phyloP scores from a whole-genome alignment of 2,888 invertebrate genomes.

The Mesorhabditis belari region DNA sequence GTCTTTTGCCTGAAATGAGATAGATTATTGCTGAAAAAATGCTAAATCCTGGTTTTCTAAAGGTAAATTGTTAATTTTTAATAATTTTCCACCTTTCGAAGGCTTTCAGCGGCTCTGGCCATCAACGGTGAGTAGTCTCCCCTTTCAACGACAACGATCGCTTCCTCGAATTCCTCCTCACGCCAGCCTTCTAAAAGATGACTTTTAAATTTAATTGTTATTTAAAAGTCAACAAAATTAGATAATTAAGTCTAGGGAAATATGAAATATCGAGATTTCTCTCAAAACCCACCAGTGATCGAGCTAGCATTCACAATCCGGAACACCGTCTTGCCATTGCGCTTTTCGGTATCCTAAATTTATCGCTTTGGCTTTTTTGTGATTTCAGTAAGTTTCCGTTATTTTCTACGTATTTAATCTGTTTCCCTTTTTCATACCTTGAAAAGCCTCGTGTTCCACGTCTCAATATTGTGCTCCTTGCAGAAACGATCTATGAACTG shows the following conservation, averaged over 20 bases:
- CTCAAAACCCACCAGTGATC: conserved; percentile 7
- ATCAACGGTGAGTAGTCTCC: conserved; percentile 63
- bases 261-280: too few relatives aligned
- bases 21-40: not conserved
- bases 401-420: conserved; percentile 54
- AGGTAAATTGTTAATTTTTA: too few relatives aligned
- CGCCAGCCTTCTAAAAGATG: too few relatives aligned
- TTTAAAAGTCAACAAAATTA: not conserved
- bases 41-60: too few relatives aligned
- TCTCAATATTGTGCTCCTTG: conserved; percentile 57
- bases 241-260: not conserved
- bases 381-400: too few relatives aligned
- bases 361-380: too few relatives aligned
- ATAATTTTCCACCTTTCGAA: conserved; percentile 63
- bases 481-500: conserved; percentile 69
- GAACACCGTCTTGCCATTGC: conserved; percentile 58
- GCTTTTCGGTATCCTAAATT: conserved; percentile 67
- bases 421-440: conserved; percentile 64
- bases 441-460: conserved; percentile 70
- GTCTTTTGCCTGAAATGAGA: conserved; percentile 15
- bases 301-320: conserved; percentile 56
- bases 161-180: conserved; percentile 32
- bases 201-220: too few relatives aligned
- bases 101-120: conserved; percentile 65
- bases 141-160: conserved; percentile 50